Base-by-base conservation (phyloP, 37 sponge, comb jelly and placozoan species). In the Cladorhizidae sp. region DNA sequence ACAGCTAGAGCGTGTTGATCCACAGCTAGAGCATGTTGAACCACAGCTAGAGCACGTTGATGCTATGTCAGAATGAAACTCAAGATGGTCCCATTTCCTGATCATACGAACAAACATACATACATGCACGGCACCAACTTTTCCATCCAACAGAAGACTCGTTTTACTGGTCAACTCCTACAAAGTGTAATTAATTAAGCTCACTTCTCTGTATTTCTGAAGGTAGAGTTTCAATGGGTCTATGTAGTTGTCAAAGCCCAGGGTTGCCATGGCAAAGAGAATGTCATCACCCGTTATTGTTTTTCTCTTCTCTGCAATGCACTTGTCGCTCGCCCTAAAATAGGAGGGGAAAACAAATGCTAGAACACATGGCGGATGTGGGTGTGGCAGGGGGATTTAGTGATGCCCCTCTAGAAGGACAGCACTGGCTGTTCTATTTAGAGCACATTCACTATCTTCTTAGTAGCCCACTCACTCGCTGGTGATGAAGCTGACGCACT, bases 211-310 rank as follows among this genome's bases (percentile, higher is more conserved):
- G 76, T 91, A 94, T 83, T 94, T 97, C 67, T 91, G 83, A n/a
- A 93, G 95, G 81, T 92, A 95, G 1, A 88, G 72, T 52, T 84
- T 88, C 37, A 98, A 77, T 26, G 97, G 92, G 22, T 95, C 88
- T 0, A 96, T 83, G 74, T 98, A 96, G 70, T 85, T 86, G 70
- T 98, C 97, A 87, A 98, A 98, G 0, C 99, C 99, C 15, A 98
- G 82, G 0, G 88, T 91, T 56, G 92, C 82, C 92, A 98, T 91
- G 26, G 96, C 92, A 84, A 84, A 93, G 49, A 98, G 72, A 20
- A 98, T 95, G 77, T 98, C 99, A 45, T 98, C 99, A 58, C 99
- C 99, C 25, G 97, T 96, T 11, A 98, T 88, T 5, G 99, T 98
- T 64, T 98, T 98, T 64, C 99, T 64, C 77, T 98, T 98, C 78